Evolutionary conservation across 2,113 vertebrate genomes (phyloP).

Genomic region (Mormoops blainvillei): DNA sequence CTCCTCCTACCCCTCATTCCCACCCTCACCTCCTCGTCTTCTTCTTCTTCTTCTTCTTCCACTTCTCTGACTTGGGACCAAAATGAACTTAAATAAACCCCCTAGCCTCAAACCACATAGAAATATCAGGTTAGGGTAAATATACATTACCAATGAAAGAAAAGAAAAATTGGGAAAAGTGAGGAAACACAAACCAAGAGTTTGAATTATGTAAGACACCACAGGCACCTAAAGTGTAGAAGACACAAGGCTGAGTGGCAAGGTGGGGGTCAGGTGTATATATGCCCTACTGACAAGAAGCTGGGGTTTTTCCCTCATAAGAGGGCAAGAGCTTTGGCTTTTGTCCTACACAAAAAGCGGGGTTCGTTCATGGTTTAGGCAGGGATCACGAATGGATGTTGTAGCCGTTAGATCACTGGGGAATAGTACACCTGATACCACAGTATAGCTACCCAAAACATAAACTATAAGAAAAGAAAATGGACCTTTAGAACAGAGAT

Average conservation of each 20-base stretch:
- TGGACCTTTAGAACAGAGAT: not conserved
- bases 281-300: not conserved
- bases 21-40: no score
- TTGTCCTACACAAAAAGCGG: not conserved
- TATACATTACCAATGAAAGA: not conserved
- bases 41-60: not conserved
- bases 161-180: not conserved
- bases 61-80: not conserved
- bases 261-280: not conserved
- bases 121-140: not conserved
- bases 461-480: not conserved
- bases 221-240: not conserved
- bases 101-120: not conserved
- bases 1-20: no score
- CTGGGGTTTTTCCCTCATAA: not conserved
- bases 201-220: not conserved
- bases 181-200: not conserved
- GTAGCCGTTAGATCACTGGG: not conserved
- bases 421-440: not conserved
- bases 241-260: not conserved
- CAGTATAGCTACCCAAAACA: not conserved
- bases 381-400: not conserved
- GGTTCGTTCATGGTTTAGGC: not conserved
- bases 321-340: not conserved
- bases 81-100: not conserved